Evolutionary conservation across 2,797 vertebrate genomes (phyloP), one percentile per base, ranked within the genome.

Genomic region (Steatocranus sp.): DNA sequence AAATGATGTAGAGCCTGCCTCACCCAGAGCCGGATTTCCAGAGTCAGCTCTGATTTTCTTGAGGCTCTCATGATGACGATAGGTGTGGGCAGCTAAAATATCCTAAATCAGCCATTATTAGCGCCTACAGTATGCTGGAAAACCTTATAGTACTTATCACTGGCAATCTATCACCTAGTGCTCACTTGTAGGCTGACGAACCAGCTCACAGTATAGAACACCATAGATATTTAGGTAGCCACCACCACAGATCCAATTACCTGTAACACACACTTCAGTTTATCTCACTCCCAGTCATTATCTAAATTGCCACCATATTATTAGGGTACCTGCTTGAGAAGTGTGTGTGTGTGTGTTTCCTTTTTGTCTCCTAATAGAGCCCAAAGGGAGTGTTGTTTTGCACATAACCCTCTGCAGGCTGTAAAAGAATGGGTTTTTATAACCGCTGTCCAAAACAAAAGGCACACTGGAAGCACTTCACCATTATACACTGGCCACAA

Each of bases 251-350:
- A 96, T 97, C 97, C 97, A 98, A 99, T 99, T 98, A 98, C 97
- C 97, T 97, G 97, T 96, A 97, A 98, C 96, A 97, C 97, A 97
- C 97, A 97, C 97, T 98, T 97, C 95, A 96, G 97, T 98, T 98
- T 97, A 98, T 98, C 98, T 98, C 98, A 96, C 97, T 97, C 96
- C 97, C 95, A 97, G 97, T 98, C 97, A 98, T 98, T 98, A 99
- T 97, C 97, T 98, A 98, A 98, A 99, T 98, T 98, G 97, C 96
- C 93, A 94, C 97, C 97, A 97, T 97, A 97, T 98, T 98, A 98
- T 98, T 96, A 97, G 94, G 94, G 88, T 93, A 95, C 95, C 94
- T 93, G 91, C 95, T 95, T 97, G 93, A 93, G 91, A 93, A 88
- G 91, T 94, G 90, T 94, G 93, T 91, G 90, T 94, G 93, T 91